These are phyloP conservation scores for Pyrgus malvae DNA, from an alignment of 2,888 invertebrate genomes.

Conservation along the genomic window DNA sequence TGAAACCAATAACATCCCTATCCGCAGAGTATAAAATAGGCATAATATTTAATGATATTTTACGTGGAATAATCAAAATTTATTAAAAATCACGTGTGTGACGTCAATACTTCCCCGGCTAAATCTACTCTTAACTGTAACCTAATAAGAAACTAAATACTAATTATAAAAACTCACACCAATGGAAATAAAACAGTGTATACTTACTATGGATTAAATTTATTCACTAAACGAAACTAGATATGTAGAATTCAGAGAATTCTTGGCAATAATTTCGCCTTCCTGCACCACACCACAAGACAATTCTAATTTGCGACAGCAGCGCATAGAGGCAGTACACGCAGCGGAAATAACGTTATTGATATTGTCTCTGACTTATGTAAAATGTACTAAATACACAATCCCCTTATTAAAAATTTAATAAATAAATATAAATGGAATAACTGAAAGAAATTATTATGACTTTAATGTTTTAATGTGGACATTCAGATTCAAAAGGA, in stretches of 20 bases:
- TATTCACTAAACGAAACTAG: slow-evolving; percentile 59
- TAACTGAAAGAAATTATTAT: neutral
- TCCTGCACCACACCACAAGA: slow-evolving; percentile 68
- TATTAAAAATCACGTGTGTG: slow-evolving; percentile 49
- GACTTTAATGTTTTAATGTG: too few species aligned
- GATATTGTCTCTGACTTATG: slow-evolving; percentile 39
- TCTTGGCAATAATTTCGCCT: slow-evolving; percentile 58
- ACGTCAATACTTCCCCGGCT: slow-evolving; percentile 64
- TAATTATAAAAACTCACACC: slow-evolving; percentile 22
- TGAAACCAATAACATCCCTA: neutral
- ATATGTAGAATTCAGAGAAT: slow-evolving; percentile 53
- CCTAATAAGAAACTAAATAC: slow-evolving; percentile 45
- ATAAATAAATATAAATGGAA: neutral
- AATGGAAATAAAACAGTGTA: slow-evolving; percentile 27
- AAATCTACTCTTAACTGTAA: slow-evolving; percentile 34
- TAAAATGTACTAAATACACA: neutral
- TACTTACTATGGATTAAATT: slow-evolving; percentile 62
- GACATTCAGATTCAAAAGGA: too few species aligned
- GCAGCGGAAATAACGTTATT: slow-evolving; percentile 60
- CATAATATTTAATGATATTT: slow-evolving; percentile 10
- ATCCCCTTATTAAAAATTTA: neutral
- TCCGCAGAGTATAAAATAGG: neutral
- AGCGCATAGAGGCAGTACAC: slow-evolving; percentile 57
- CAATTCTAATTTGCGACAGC: slow-evolving; percentile 51
- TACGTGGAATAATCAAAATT: slow-evolving; percentile 37